phyloP scores from a whole-genome alignment of 2,113 vertebrate species.

The Gambusia affinis region DNA sequence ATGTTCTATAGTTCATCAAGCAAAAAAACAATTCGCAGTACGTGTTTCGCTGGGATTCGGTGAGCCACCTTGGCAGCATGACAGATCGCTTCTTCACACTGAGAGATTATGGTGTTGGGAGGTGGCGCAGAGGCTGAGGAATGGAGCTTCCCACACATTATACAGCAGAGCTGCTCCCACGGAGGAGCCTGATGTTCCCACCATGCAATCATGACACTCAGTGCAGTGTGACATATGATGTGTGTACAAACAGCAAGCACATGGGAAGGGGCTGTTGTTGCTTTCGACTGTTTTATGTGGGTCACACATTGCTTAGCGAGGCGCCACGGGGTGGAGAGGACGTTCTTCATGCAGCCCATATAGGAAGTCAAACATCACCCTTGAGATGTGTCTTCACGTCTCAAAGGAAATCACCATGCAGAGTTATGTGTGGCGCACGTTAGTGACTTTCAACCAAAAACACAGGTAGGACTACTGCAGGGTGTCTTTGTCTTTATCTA shows the following conservation, averaged over 20 bases:
- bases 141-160: constrained; percentile 65
- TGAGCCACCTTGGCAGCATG: constrained; percentile 51
- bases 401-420: constrained; percentile 48
- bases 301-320: constrained; percentile 37
- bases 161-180: constrained; percentile 50
- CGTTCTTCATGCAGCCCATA: constrained; percentile 57
- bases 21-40: constrained; percentile 27
- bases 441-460: constrained; percentile 42
- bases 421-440: constrained; percentile 50
- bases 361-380: constrained; percentile 52
- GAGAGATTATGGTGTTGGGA: constrained; percentile 53
- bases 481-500: not conserved
- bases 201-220: constrained; percentile 57
- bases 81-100: constrained; percentile 60
- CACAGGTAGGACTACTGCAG: not conserved
- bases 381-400: constrained; percentile 64
- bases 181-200: constrained; percentile 55
- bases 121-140: constrained; percentile 52
- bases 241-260: constrained; percentile 61
- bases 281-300: constrained; percentile 64
- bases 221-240: constrained; percentile 64
- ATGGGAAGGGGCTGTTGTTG: constrained; percentile 22
- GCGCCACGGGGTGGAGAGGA: constrained; percentile 30
- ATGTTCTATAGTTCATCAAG: constrained; percentile 25
- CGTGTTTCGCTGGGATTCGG: constrained; percentile 40